phyloP scores from a whole-genome alignment of 1,140 invertebrate species.

The Drosophila azteca region DNA sequence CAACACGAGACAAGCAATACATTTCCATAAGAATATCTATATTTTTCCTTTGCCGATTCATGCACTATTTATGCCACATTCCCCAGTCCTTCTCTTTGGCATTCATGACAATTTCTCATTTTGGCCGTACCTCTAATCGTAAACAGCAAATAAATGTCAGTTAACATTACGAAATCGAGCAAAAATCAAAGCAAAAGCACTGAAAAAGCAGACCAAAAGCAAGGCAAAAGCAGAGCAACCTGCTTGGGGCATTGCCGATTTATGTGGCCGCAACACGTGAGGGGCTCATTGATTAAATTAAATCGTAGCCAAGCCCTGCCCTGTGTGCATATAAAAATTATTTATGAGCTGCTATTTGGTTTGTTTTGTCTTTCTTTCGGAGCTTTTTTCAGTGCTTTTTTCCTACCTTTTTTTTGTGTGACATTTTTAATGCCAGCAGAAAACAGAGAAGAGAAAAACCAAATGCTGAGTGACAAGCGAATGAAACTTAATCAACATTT shows the following conservation, averaged over 20 bases:
- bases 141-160: constrained; percentile 73
- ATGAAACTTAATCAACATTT: constrained; percentile 69
- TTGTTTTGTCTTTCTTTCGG: constrained; percentile 39
- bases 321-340: constrained; percentile 67
- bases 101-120: constrained; percentile 69
- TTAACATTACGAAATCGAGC: constrained; percentile 68
- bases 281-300: constrained; percentile 76
- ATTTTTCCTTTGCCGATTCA: no score
- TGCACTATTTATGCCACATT: no score
- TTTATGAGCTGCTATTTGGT: constrained; percentile 63
- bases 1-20: no score
- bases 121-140: constrained; percentile 51
- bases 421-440: constrained; percentile 60
- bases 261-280: constrained; percentile 80
- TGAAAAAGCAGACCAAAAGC: not conserved
- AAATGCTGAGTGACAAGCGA: constrained; percentile 67
- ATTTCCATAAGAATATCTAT: no score
- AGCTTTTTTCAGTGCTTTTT: not conserved
- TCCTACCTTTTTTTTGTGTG: constrained; percentile 37
- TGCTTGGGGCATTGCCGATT: constrained; percentile 45
- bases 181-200: constrained; percentile 34
- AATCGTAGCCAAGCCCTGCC: constrained; percentile 56
- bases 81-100: not conserved
- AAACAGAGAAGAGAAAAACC: constrained; percentile 30
- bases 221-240: constrained; percentile 28